Conservation (phyloP, 2,888 invertebrate genomes). For the Sericinus montela region DNA sequence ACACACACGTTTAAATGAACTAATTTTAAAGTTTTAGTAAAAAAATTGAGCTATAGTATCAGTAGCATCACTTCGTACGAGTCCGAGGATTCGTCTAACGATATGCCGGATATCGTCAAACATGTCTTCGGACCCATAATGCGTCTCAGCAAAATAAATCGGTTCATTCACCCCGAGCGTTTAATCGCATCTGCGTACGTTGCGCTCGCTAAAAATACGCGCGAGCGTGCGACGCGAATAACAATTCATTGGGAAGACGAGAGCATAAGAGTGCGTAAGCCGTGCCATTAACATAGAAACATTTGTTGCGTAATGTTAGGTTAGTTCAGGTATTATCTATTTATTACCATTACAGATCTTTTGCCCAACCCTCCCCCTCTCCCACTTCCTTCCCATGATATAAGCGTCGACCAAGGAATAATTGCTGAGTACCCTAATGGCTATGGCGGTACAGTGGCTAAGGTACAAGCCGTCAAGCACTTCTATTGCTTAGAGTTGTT, state of each 20-base stretch:
- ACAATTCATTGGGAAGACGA: constrained; percentile 20
- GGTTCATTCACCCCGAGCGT: constrained; percentile 38
- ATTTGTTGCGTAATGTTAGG: background rate
- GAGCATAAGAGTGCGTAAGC: background rate
- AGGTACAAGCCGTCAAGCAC: no score
- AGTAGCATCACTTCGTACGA: constrained; percentile 7
- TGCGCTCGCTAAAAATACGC: constrained; percentile 45
- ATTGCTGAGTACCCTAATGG: no score
- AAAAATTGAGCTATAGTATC: background rate
- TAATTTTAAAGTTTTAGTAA: no score
- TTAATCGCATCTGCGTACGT: constrained; percentile 28
- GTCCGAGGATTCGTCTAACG: no score
- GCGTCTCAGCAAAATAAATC: constrained; percentile 28
- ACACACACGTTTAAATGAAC: no score
- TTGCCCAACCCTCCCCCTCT: no score
- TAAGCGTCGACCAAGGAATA: no score
- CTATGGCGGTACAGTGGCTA: no score
- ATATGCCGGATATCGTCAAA: constrained; percentile 28
- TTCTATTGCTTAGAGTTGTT: no score
- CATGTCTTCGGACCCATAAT: constrained; percentile 23
- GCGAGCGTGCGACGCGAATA: constrained; percentile 29
- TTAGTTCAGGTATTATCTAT: no score
- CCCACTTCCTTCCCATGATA: no score
- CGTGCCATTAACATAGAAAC: background rate
- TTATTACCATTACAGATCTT: no score